Evolutionary conservation across 2,888 invertebrate species (phyloP).

Genomic region (Limnephilus auricula): DNA sequence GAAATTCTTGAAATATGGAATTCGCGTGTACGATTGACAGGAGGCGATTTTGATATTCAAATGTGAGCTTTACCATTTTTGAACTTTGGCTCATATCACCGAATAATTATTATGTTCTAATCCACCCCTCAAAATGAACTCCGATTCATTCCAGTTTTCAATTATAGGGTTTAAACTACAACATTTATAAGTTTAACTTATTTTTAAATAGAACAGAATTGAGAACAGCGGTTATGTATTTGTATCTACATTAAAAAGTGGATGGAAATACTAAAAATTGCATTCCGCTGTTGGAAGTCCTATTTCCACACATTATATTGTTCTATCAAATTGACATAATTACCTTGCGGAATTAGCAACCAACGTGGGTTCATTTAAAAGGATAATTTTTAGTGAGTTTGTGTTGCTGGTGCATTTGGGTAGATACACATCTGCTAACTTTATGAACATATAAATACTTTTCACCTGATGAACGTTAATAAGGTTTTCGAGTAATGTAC

Average conservation of each 20-base stretch:
- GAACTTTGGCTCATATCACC: neutral
- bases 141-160: conserved; percentile 49
- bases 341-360: conserved; percentile 17
- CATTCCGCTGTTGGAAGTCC: neutral
- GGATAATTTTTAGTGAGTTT: neutral
- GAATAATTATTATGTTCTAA: conserved; percentile 21
- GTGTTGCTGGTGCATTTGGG: neutral
- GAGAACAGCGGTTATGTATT: neutral
- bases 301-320: conserved; percentile 17
- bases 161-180: neutral
- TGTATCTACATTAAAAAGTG: neutral
- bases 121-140: conserved; percentile 62
- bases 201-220: neutral
- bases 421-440: neutral
- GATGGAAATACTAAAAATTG: neutral
- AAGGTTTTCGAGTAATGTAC: neutral
- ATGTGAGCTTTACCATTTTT: neutral
- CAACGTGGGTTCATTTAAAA: neutral
- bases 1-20: neutral
- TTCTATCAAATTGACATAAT: conserved; percentile 39
- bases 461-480: neutral
- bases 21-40: neutral
- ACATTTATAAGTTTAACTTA: neutral
- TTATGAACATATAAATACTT: neutral
- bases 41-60: neutral